A percentile compares a stretch with the other conserved stretches of the same genome.
Evolutionary conservation across 2,888 invertebrate genomes (phyloP).

Genomic region (Abscondita cerata): DNA sequence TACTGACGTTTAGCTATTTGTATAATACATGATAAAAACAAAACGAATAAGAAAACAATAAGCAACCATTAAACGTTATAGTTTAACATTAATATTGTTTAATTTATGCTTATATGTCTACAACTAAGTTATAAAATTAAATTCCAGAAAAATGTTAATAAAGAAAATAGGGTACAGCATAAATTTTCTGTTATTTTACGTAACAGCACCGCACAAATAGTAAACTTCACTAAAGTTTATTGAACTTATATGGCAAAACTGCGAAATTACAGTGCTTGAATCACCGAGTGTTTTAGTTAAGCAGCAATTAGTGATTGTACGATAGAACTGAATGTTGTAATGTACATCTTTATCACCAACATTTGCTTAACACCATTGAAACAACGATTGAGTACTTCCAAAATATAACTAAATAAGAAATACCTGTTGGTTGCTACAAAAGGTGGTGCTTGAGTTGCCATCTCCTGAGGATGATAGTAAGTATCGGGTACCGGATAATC

Average conservation of each 20-base stretch:
- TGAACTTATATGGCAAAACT: conserved; percentile 4
- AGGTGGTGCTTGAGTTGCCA: conserved; percentile 39
- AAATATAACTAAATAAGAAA: conserved; percentile 35
- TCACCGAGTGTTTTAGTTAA: conserved; percentile 3
- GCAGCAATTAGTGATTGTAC: conserved; percentile 4
- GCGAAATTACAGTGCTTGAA: not conserved
- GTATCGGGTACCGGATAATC: conserved; percentile 40
- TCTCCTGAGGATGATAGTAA: conserved; percentile 45
- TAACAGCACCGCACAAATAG: conserved; percentile 15
- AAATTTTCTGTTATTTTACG: conserved; percentile 15
- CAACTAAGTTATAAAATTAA: conserved; percentile 12
- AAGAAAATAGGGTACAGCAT: conserved; percentile 11
- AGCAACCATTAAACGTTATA: conserved; percentile 14
- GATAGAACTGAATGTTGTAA: not conserved
- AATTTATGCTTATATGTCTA: conserved; percentile 16
- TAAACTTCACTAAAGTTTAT: conserved; percentile 11
- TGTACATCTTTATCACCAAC: conserved; percentile 3
- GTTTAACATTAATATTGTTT: not conserved
- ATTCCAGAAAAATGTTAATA: not conserved
- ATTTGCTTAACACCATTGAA: conserved; percentile 16
- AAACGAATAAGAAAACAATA: conserved; percentile 9
- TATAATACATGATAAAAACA: conserved; percentile 14
- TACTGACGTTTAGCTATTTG: conserved; percentile 3
- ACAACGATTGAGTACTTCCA: conserved; percentile 11
- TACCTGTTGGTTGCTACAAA: conserved; percentile 45